Conservation (phyloP, 2,888 invertebrate species). For the Diachrysia chrysitis region DNA sequence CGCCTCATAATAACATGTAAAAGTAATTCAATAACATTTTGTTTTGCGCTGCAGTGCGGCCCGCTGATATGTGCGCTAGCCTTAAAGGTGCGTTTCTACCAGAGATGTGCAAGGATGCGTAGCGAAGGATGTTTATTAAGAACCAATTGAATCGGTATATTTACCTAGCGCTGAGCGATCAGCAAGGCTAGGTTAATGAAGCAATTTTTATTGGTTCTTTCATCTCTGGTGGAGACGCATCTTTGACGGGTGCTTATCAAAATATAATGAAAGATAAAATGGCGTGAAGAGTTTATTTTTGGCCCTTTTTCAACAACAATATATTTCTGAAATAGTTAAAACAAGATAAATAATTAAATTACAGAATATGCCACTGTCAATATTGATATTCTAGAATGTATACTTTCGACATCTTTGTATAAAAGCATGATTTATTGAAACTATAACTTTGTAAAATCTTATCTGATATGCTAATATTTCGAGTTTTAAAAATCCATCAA, state of each 20-base stretch:
- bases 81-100: too few species aligned
- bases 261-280: constrained; percentile 52
- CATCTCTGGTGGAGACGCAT: too few species aligned
- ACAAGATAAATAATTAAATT: constrained; percentile 59
- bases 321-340: constrained; percentile 74
- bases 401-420: constrained; percentile 44
- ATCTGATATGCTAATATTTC: constrained; percentile 62
- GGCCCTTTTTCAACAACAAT: constrained; percentile 78
- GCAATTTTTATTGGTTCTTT: too few species aligned
- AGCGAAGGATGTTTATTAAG: too few species aligned
- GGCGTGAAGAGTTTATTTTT: constrained; percentile 88
- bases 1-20: too few species aligned
- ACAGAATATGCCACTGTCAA: constrained; percentile 61
- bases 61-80: too few species aligned
- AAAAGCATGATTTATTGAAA: constrained; percentile 63
- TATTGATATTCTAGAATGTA: constrained; percentile 45
- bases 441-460: constrained; percentile 60
- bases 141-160: too few species aligned
- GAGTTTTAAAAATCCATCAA: constrained; percentile 41
- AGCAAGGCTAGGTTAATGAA: too few species aligned
- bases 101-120: too few species aligned
- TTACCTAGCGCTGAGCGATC: too few species aligned
- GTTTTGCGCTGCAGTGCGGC: too few species aligned
- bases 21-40: too few species aligned
- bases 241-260: background rate